A percentile compares a stretch with the other conserved stretches of the same genome.
Conservation (phyloP, 2,797 vertebrate genomes). For the Fratercula arctica region DNA sequence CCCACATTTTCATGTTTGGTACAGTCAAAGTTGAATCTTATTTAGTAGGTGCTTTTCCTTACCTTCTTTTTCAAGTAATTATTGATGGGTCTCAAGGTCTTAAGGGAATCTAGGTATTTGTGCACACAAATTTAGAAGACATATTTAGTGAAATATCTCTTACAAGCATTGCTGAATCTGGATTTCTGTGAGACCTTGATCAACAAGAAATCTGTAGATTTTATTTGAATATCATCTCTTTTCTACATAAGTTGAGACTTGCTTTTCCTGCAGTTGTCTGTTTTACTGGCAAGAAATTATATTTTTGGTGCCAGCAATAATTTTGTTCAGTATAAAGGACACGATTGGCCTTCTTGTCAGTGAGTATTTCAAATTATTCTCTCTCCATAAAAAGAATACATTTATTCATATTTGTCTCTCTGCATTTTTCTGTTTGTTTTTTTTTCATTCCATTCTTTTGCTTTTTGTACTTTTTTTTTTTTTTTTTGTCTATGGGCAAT, state of each 20-base stretch:
- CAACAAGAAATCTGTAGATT: background rate
- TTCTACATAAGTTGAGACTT: background rate
- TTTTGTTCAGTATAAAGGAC: background rate
- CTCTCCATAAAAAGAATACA: background rate
- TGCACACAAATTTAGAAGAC: background rate
- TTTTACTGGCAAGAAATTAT: background rate
- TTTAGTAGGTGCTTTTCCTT: background rate
- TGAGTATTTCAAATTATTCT: background rate
- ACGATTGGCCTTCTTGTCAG: background rate
- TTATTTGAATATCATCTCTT: background rate
- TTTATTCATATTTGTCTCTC: background rate
- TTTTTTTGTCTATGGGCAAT: background rate
- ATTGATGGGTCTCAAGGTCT: background rate
- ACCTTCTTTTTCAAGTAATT: background rate
- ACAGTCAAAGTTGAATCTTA: background rate
- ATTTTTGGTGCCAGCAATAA: background rate
- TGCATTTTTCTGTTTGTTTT: background rate
- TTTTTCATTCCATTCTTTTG: background rate
- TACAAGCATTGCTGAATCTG: fast-evolving
- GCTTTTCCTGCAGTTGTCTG: background rate
- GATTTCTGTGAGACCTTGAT: background rate
- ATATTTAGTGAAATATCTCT: background rate
- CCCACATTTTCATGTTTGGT: background rate
- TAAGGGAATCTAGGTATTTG: background rate
- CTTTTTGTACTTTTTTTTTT: background rate